Base-by-base conservation (phyloP, 2,113 vertebrate species). In the Leucopsar rothschildi region DNA sequence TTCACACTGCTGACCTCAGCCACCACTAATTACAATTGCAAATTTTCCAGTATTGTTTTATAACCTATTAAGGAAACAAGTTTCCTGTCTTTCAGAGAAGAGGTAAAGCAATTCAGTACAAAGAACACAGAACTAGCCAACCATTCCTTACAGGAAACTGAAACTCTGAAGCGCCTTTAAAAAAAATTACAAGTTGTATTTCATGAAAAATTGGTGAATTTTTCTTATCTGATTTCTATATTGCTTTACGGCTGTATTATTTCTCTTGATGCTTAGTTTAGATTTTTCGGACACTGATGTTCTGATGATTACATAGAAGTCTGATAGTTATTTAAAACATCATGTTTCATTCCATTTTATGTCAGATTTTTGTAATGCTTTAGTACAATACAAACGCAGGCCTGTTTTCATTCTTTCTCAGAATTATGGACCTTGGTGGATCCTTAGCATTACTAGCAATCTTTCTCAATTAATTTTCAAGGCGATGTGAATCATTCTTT, bases 401-500 rank as follows among this genome's bases (percentile, higher is more conserved):
- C 14, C 9, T 39, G 10, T 83, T 92, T 92, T 90, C 35, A 55
- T 44, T 72, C 31, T 64, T 35, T 81, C 77, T 82, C 72, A 83
- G 22, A 92, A 86, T 45, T 39, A 93, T 0, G 3, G 47, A 61
- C 68, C 81, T 88, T 28, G 13, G 70, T 49, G 49, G 86, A 86
- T 83, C 59, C 37, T 70, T 59, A 93, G 47, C 47, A 78, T 71
- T 68, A 80, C 17, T 28, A 55, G 15, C 12, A 60, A 83, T 86
- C 22, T 90, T 95, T 93, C 66, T 95, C 90, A 94, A 89, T 87
- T 91, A 87, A 94, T 92, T 95, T 88, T 87, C 75, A 90, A 94
- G 90, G 71, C 29, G 2, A 92, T 47, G 56, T 87, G 79, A 95
- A 93, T 94, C 63, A 68, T 61, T 93, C 89, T 89, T 85, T 82